Evolutionary conservation across 2,888 invertebrate species (phyloP), one percentile per base, ranked within the genome.

Genomic region (Hylaea fasciaria): DNA sequence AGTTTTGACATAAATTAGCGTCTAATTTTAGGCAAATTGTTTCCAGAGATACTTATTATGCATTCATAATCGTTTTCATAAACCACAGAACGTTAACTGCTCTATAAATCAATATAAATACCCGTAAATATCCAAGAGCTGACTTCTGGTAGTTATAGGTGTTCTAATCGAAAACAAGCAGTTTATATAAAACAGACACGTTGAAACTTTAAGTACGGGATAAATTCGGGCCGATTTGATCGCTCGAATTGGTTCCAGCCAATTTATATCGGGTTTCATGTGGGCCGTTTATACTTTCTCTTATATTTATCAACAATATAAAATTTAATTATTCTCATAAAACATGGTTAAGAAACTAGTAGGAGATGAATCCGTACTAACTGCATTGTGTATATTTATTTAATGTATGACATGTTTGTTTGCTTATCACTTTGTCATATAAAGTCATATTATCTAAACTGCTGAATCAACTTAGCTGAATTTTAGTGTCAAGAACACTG

Each of bases 121-220:
- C 45, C 28, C 17, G 17, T 54, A 45, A 58, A 59, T 13, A 48
- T 37, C 39, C 13, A 16, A 46, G 46, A 60, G 52, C 52, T 60
- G 56, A 54, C 68, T 66, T 53, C 60, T 56, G 62, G 43, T 59
- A 54, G 65, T 63, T 60, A 63, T 57, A 52, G 43, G 29, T 22
- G 49, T 55, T 47, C 57, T 32, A 61, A 64, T 61, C 64, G 56
- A 66, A 66, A 64, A 66, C 64, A 39, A 44, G 51, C 62, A 55
- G 57, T 59, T 57, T 35, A 50, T 50, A 57, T 44, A 16, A 52
- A 55, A 12, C 61, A 61, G 47, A 47, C 43, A 55, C 50, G 28
- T 56, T 56, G 41, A 28, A 37, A 53, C 14, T 51, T 46, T 55
- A 45, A 56, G 28, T 52, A 14, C 41, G 14, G 39, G 47, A 47